These are phyloP conservation scores for Ardeotis arabs DNA, from an alignment of 2,113 vertebrate genomes.

Conservation along the genomic window DNA sequence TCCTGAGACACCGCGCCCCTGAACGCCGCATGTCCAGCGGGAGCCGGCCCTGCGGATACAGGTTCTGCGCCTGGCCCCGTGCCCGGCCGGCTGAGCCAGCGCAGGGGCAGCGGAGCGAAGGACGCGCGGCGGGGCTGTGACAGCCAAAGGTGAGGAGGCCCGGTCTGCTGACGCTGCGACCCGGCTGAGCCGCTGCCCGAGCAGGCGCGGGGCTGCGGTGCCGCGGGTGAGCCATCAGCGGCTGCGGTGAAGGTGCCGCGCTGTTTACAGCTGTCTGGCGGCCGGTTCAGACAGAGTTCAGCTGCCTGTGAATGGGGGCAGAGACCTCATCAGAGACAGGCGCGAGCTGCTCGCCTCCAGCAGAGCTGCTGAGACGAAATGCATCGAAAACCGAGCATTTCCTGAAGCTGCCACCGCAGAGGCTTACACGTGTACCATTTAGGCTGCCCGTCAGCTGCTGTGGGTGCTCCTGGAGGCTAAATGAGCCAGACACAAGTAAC, in stretches of 20 bases:
- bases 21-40: fast-evolving
- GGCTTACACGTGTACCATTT: fast-evolving
- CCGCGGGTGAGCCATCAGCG: not conserved
- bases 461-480: fast-evolving
- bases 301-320: not conserved
- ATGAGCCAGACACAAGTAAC: not conserved
- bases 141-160: not conserved
- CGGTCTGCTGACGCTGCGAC: not conserved
- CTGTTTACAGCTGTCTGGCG: not conserved
- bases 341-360: not conserved
- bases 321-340: fast-evolving
- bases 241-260: not conserved
- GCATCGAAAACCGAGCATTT: fast-evolving
- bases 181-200: not conserved
- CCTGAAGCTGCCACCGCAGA: fast-evolving
- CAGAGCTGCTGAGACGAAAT: not conserved
- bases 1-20: not conserved
- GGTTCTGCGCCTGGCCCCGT: fast-evolving
- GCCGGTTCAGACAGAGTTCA: not conserved
- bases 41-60: not conserved
- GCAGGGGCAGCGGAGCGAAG: not conserved
- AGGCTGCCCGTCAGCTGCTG: not conserved
- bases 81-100: not conserved
- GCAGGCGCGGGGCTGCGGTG: fast-evolving
- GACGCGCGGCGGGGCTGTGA: not conserved